Percentiles rank a stretch among this genome's conserved stretches.
phyloP scores from a whole-genome alignment of 1,140 invertebrate species.

The Epicauta chinensis region DNA sequence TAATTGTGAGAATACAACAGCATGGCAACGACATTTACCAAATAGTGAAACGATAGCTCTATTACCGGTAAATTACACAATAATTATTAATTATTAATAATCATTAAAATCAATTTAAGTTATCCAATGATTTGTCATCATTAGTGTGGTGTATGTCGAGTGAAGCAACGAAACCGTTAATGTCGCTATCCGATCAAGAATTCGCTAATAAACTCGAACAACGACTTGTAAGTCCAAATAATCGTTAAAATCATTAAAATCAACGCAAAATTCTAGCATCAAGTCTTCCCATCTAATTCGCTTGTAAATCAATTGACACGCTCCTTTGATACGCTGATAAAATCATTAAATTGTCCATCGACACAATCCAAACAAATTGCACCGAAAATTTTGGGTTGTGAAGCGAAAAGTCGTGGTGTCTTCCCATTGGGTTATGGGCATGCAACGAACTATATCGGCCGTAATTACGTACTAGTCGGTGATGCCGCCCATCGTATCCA shows the following conservation, averaged over 20 bases:
- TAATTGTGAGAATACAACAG: conserved; percentile 42
- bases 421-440: conserved; percentile 93
- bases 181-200: conserved; percentile 62
- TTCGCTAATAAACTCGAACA: conserved; percentile 89
- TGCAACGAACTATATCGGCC: conserved; percentile 71
- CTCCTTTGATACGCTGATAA: conserved; percentile 44
- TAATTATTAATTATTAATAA: conserved; percentile 1
- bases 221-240: conserved; percentile 59
- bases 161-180: conserved; percentile 65
- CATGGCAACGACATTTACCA: conserved; percentile 94
- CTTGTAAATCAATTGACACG: conserved; percentile 51
- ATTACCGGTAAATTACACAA: conserved; percentile 64
- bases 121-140: conserved; percentile 70
- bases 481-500: conserved; percentile 96
- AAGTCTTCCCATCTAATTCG: conserved; percentile 56
- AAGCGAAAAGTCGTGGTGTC: conserved; percentile 63
- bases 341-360: conserved; percentile 42
- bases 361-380: conserved; percentile 57
- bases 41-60: conserved; percentile 80
- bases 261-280: conserved; percentile 53
- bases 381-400: conserved; percentile 65
- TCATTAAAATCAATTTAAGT: conserved; percentile 39
- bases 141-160: conserved; percentile 86
- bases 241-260: no score
- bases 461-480: conserved; percentile 44